phyloP scores from a whole-genome alignment of 2,797 vertebrate species.

The Oceanodroma leucorhoa region DNA sequence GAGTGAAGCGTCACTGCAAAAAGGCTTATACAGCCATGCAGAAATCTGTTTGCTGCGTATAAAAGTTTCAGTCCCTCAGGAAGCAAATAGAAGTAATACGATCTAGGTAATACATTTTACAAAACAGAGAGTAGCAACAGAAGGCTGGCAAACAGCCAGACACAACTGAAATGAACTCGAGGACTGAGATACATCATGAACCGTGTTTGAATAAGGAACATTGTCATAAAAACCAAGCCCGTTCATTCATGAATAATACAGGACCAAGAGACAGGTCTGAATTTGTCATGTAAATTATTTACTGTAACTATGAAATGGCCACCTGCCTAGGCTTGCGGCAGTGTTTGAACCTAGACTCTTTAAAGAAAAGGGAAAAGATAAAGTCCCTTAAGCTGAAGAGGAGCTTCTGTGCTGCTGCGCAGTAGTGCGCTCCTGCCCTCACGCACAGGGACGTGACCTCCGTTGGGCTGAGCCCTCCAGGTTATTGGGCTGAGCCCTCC shows the following conservation, averaged over 20 bases:
- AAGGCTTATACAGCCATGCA: not conserved
- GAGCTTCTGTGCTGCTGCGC: not conserved
- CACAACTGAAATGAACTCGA: not conserved
- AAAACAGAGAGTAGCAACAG: not conserved
- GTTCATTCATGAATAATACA: slow-evolving; percentile 55
- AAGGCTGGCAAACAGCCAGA: slow-evolving; percentile 33
- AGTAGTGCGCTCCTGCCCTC: not conserved
- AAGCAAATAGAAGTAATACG: not conserved
- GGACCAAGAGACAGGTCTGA: slow-evolving; percentile 12
- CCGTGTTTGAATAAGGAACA: slow-evolving; percentile 3
- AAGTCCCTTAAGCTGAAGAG: not conserved
- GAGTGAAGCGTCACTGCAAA: not conserved
- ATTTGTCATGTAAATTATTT: slow-evolving; percentile 62
- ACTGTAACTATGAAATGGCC: not conserved
- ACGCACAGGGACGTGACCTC: not conserved
- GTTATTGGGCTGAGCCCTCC: not conserved
- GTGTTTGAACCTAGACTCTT: not conserved
- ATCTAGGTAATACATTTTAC: not conserved
- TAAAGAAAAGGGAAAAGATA: not conserved
- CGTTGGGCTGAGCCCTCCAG: not conserved
- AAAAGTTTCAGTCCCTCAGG: slow-evolving; percentile 2
- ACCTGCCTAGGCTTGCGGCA: not conserved
- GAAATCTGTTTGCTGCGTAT: not conserved
- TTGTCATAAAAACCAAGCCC: not conserved
- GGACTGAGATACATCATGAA: not conserved